Base-by-base conservation (phyloP, 2,888 invertebrate genomes). In the Ischnus inquisitorius region DNA sequence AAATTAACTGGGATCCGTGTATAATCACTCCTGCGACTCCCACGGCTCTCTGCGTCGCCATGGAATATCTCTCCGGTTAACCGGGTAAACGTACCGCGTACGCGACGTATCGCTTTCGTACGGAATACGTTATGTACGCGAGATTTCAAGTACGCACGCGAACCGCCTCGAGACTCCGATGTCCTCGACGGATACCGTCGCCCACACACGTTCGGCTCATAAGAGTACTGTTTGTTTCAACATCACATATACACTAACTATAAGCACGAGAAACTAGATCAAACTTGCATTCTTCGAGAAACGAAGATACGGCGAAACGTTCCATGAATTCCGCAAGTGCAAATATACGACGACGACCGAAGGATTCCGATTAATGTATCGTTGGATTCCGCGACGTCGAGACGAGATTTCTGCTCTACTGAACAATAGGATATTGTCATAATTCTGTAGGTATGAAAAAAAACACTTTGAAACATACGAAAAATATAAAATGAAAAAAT, bases 161-260 rank as follows among this genome's bases (percentile, higher is more conserved):
- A 82, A 41, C 72, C 57, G 72, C 69, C 57, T 34, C 46, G 41
- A n/a, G 41, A 46, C 72, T 67, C 39, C 74, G 77, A 77, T 77
- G 82, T 82, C 78, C 77, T 82, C 82, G 82, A 28, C 48, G 60
- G 82, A 78, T 82, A 77, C 74, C 41, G 34, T 78, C 71, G 48
- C 60, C 60, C 62, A 62, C 48, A 28, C 46, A 12, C 34, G 39
- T 62, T 62, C 28, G 3, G 10, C 51, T 51, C 51, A 6, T 19
- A 16, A 16, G 6, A 19, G 34, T 34, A 5, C 34, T 34, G n/a
- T 48, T 6, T 48, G 4, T 16, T 48, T 48, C n/a, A 2, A 16
- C 5, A 4, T 48, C 2, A 48, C n/a, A 48, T 48, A 48, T 48
- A 19, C 16, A 28, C 57, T 19, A 43, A 43, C 12, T 16, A 46